Evolutionary conservation across 1,140 invertebrate genomes (phyloP).

Genomic region (Drosophila persimilis): DNA sequence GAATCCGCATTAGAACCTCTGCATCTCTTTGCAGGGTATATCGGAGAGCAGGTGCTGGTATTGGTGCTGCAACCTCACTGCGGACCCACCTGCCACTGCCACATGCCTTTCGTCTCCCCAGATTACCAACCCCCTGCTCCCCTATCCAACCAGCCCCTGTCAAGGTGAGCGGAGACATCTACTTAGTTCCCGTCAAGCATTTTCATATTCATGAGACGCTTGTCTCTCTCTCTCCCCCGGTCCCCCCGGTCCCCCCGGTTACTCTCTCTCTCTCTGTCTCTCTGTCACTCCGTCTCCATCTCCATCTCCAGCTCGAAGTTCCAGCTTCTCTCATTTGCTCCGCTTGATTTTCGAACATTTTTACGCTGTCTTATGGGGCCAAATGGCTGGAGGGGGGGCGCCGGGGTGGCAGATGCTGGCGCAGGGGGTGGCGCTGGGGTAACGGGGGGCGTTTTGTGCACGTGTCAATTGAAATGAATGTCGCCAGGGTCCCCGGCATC

Average conservation of each 20-base stretch:
- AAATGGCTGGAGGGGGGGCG: background rate
- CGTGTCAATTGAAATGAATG: conserved; percentile 74
- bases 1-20: conserved; percentile 8
- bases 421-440: background rate
- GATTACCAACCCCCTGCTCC: too few relatives aligned
- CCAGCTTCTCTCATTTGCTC: conserved; percentile 53
- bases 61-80: too few relatives aligned
- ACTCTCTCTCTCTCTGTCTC: background rate
- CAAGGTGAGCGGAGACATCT: conserved; percentile 43
- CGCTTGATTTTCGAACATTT: conserved; percentile 63
- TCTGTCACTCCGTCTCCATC: too few relatives aligned
- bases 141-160: conserved; percentile 9
- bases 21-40: too few relatives aligned
- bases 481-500: conserved; percentile 59
- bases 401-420: conserved; percentile 1
- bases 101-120: too few relatives aligned
- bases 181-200: conserved; percentile 58
- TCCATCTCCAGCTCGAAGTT: background rate
- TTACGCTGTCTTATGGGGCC: conserved; percentile 49
- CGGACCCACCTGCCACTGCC: too few relatives aligned
- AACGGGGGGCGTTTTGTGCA: conserved; percentile 42
- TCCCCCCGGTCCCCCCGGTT: too few relatives aligned
- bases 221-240: conserved; percentile 6
- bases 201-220: conserved; percentile 72
- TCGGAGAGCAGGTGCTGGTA: too few relatives aligned